These are phyloP conservation scores for Calameuta idolon DNA, from an alignment of 2,888 invertebrate species.

Conservation along the genomic window DNA sequence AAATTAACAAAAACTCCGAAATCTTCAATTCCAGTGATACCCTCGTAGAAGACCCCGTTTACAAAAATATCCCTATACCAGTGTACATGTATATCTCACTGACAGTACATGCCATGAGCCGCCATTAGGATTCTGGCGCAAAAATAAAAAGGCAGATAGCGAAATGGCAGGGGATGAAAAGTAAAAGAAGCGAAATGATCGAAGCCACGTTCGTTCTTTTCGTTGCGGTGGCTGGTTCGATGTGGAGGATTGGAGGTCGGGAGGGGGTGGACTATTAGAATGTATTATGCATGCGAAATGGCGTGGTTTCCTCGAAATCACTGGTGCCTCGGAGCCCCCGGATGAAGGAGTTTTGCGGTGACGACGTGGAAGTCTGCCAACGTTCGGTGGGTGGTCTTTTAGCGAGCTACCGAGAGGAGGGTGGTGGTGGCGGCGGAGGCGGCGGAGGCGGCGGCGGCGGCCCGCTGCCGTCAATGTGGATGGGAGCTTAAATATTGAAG, in stretches of 20 bases:
- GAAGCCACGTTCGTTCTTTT: conserved; percentile 52
- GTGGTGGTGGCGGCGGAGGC: conserved; percentile 34
- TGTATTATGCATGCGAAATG: conserved; percentile 66
- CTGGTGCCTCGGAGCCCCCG: conserved; percentile 58
- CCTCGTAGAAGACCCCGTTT: no score
- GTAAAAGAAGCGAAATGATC: conserved; percentile 44
- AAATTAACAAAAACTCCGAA: no score
- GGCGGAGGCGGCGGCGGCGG: conserved; percentile 34
- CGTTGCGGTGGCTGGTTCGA: conserved; percentile 48
- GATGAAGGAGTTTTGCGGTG: conserved; percentile 65
- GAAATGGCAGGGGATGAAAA: not conserved
- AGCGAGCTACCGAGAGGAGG: conserved; percentile 18
- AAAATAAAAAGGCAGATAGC: conserved; percentile 11
- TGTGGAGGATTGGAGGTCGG: conserved; percentile 5
- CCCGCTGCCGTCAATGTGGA: conserved; percentile 38
- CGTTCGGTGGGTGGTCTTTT: conserved; percentile 57
- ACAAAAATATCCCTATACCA: no score
- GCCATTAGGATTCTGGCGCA: conserved; percentile 1
- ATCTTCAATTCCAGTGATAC: no score
- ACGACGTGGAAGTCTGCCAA: conserved; percentile 66
- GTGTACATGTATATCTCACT: no score
- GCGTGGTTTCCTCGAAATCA: conserved; percentile 62
- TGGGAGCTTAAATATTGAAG: conserved; percentile 55
- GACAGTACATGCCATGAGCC: not conserved
- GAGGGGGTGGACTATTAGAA: conserved; percentile 52